A percentile compares a stretch with the other conserved stretches of the same genome.
Evolutionary conservation across 2,797 vertebrate species (phyloP).

Genomic region (Enteromius trimaculatus): DNA sequence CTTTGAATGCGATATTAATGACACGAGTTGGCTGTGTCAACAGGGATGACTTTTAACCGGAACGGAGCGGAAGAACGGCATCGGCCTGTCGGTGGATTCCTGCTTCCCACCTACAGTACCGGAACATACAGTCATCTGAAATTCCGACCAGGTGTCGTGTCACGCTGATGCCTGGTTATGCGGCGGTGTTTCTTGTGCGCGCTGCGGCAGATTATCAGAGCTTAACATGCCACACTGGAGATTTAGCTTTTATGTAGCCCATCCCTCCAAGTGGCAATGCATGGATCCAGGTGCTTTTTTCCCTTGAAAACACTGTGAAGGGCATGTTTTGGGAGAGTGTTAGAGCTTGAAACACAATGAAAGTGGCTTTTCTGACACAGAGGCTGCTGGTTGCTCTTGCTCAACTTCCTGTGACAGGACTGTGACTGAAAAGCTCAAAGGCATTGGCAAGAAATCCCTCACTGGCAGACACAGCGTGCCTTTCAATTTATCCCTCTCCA

Average conservation of each 20-base stretch:
- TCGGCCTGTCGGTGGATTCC: constrained; percentile 27
- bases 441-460: constrained; percentile 46
- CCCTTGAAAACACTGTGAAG: constrained; percentile 63
- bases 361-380: constrained; percentile 37
- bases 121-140: constrained; percentile 59
- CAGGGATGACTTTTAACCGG: constrained; percentile 43
- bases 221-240: constrained; percentile 79
- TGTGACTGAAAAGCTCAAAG: constrained; percentile 48
- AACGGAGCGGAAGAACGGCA: constrained; percentile 44
- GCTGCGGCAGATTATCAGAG: constrained; percentile 81
- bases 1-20: constrained; percentile 64
- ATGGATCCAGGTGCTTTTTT: constrained; percentile 63
- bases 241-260: constrained; percentile 72
- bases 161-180: constrained; percentile 76
- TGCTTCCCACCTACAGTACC: background rate
- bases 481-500: constrained; percentile 47
- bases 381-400: constrained; percentile 41
- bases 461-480: constrained; percentile 44
- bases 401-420: constrained; percentile 46
- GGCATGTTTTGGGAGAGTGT: constrained; percentile 53
- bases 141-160: constrained; percentile 76
- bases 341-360: constrained; percentile 51
- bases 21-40: constrained; percentile 64
- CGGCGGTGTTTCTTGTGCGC: constrained; percentile 79
- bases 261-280: constrained; percentile 70